Base-by-base conservation (phyloP, 2,888 invertebrate species). In the Trichacis sp. region DNA sequence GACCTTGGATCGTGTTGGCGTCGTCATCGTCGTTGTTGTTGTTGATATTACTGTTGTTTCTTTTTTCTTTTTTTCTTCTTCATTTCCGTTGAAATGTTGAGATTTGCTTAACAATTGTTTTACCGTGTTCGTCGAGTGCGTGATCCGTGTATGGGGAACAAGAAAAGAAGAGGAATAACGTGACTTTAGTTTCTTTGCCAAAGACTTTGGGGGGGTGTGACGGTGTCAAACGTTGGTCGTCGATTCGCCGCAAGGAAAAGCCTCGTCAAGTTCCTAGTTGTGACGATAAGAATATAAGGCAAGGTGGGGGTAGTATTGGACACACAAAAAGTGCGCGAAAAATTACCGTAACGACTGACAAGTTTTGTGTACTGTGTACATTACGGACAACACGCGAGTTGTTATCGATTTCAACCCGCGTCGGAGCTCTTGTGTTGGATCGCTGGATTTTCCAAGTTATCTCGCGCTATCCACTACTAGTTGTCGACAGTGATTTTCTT, bases 211-310 rank as follows among this genome's bases (percentile, higher is more conserved):
- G 52, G 30, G 8, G 30, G 33, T n/a, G 11, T 2, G 24, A 17
- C n/a, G n/a, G n/a, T n/a, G n/a, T n/a, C n/a, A n/a, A n/a, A n/a
- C n/a, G 48, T 48, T 48, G 24, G 17, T 46, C n/a, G 3, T 14
- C 29, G 46, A 43, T 19, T 33, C 19, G 43, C 19, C 19, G 43
- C 18, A 40, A 40, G 38, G 57, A 77, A 76, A 72, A n/a, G 74
- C 79, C 75, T 77, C 77, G 73, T 71, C 75, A 80, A 78, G 78
- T 80, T 79, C 80, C 80, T 81, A 79, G 75, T 74, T 46, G 58
- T n/a, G n/a, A n/a, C n/a, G n/a, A n/a, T n/a, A n/a, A n/a, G n/a
- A n/a, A n/a, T n/a, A n/a, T n/a, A n/a, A n/a, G n/a, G n/a, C n/a
- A n/a, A n/a, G n/a, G n/a, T n/a, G n/a, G n/a, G n/a, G n/a, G n/a